Percentiles rank a stretch among this genome's conserved stretches.
Evolutionary conservation across 2,113 vertebrate species (phyloP).

Genomic region (Emydocephalus ijimae): DNA sequence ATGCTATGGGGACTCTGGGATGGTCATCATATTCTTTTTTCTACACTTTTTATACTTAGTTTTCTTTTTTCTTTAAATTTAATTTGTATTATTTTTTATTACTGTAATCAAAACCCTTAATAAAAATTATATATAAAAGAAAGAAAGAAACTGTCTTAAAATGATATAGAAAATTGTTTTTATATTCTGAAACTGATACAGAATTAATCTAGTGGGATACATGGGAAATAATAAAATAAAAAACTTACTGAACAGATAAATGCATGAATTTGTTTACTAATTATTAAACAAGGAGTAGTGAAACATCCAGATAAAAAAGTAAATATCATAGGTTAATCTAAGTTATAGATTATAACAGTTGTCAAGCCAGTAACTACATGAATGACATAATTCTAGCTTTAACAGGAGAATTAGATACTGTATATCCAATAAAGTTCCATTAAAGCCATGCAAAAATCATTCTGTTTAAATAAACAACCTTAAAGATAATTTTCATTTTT

Average conservation of each 20-base stretch:
- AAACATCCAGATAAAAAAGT: conserved; percentile 49
- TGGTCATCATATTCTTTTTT: neutral
- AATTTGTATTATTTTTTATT: neutral
- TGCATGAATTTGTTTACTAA: conserved; percentile 35
- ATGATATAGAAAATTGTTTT: neutral
- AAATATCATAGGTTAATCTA: conserved; percentile 47
- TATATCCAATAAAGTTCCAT: neutral
- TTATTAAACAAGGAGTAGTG: conserved; percentile 30
- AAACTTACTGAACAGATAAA: conserved; percentile 15
- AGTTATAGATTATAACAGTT: conserved; percentile 35
- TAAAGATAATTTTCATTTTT: neutral
- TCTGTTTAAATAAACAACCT: neutral
- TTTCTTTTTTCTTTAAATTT: neutral
- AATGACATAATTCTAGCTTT: neutral
- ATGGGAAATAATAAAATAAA: conserved; percentile 1
- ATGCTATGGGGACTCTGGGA: neutral
- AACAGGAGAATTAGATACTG: neutral
- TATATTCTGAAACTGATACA: neutral
- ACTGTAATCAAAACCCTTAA: neutral
- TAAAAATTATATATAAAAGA: neutral
- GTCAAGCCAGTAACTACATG: conserved; percentile 36
- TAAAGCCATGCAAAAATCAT: conserved; percentile 34
- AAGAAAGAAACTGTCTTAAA: neutral
- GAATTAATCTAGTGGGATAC: neutral
- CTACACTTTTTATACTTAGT: neutral